Evolutionary conservation across 2,888 invertebrate species (phyloP), one percentile per base, ranked within the genome.

Genomic region (Erannis defoliaria): DNA sequence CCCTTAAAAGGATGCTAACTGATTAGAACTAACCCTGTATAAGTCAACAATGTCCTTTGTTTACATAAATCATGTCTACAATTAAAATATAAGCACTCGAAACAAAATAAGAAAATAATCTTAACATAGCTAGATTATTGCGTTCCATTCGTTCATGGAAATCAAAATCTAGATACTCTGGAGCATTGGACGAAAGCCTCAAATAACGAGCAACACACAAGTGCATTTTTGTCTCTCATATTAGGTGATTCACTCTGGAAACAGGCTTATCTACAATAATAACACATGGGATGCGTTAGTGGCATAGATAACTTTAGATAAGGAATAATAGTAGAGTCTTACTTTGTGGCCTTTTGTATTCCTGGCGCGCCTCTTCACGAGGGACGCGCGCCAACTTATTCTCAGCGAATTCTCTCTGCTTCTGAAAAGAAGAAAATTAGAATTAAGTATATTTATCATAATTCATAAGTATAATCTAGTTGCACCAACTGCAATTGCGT

Each of bases 321-420:
- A 67, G 55, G 43, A 48, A 38, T 19, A 55, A 40, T 55, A 57
- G 40, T 31, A 29, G 18, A 16, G 55, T 43, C 66, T 70, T 68
- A 77, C 77, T 71, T 50, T 63, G 53, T 33, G 63, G 55, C 42
- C 60, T 70, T 38, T 62, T 57, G 43, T 72, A 76, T 62, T 77
- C 82, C 21, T 81, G 77, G 18, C 83, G 74, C 0, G 83, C 76
- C 70, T 90, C 85, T 65, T 90, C 91, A 26, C 89, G 75, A 0
- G 85, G 78, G 29, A 87, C 84, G 62, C 92, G 78, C 14, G 84
- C 86, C 55, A 85, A 73, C 55, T 83, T 45, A 29, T 29, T 86
- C 54, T 78, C 82, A 1, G 72, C 80, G 63, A 80, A 73, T 49
- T 83, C 82, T 6, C 84, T 81, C 37, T 79, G 72, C 45, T 76